Percentiles rank a stretch among this genome's conserved stretches.
phyloP scores from a whole-genome alignment of 2,888 invertebrate genomes.

The Ophraella communa region DNA sequence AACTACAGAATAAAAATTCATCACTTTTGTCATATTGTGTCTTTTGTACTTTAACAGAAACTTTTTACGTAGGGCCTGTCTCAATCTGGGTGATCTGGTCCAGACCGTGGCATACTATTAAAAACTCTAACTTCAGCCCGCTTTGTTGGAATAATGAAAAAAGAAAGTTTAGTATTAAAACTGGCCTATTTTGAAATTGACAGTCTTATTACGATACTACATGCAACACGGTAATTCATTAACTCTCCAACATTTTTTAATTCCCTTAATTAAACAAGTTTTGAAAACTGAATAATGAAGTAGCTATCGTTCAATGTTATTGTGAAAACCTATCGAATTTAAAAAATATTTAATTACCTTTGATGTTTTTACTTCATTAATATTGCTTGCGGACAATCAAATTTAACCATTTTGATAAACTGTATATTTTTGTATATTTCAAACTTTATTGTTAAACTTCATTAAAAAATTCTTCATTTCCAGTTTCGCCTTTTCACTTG shows the following conservation, averaged over 20 bases:
- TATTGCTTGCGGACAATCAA: not conserved
- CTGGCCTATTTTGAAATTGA: not conserved
- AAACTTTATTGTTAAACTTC: too few species aligned
- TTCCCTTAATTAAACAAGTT: conserved; percentile 28
- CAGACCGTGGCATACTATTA: too few species aligned
- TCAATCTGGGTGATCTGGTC: too few species aligned
- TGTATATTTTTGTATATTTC: too few species aligned
- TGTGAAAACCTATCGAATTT: not conserved
- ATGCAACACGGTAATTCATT: conserved; percentile 29
- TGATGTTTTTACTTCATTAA: not conserved
- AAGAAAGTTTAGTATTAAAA: not conserved
- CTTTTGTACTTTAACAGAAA: too few species aligned
- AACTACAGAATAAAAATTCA: too few species aligned
- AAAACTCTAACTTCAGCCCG: not conserved
- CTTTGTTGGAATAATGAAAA: too few species aligned
- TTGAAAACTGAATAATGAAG: not conserved
- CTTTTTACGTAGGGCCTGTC: too few species aligned
- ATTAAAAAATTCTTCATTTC: too few species aligned
- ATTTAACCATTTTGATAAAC: too few species aligned
- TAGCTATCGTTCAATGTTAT: not conserved
- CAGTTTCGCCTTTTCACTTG: too few species aligned
- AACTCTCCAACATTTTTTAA: conserved; percentile 27
- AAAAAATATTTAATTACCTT: not conserved
- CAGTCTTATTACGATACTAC: conserved; percentile 18
- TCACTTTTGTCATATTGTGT: too few species aligned